A percentile compares a stretch with the other conserved stretches of the same genome.
phyloP scores from a whole-genome alignment of 2,888 invertebrate genomes.

The Seira ritae region DNA sequence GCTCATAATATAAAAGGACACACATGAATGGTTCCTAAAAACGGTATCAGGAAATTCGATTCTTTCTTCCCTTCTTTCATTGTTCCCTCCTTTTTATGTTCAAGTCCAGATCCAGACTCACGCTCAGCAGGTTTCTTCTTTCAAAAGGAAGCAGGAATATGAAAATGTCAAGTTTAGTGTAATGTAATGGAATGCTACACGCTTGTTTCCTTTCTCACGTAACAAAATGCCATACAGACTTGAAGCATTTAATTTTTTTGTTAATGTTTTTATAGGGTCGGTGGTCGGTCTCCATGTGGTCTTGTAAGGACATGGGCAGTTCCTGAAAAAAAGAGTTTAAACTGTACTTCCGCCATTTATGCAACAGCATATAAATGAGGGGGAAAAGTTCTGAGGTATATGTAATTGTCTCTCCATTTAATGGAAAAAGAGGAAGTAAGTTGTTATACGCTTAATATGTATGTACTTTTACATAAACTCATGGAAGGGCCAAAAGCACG shows the following conservation, averaged over 20 bases:
- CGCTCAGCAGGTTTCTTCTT: neutral
- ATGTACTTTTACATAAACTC: too few species aligned
- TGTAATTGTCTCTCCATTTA: too few species aligned
- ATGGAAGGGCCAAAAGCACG: neutral
- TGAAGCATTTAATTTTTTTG: too few species aligned
- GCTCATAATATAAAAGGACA: slow-evolving; percentile 1
- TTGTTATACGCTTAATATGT: neutral
- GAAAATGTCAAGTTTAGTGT: neutral
- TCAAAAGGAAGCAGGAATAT: neutral
- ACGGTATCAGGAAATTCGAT: slow-evolving; percentile 49
- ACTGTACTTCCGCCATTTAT: neutral
- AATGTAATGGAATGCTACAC: too few species aligned
- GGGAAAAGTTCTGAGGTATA: too few species aligned
- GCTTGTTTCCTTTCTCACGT: neutral
- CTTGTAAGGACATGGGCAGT: neutral
- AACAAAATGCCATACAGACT: too few species aligned
- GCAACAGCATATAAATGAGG: too few species aligned
- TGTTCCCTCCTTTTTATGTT: too few species aligned
- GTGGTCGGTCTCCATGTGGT: too few species aligned
- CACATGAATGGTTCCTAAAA: slow-evolving; percentile 46
- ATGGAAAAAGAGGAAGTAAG: neutral
- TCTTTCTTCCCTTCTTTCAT: slow-evolving; percentile 20
- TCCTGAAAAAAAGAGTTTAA: neutral
- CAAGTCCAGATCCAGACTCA: too few species aligned
- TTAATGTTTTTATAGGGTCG: too few species aligned